phyloP scores from a whole-genome alignment of 2,888 invertebrate genomes.

The Acanthococcus lagerstroemiae region DNA sequence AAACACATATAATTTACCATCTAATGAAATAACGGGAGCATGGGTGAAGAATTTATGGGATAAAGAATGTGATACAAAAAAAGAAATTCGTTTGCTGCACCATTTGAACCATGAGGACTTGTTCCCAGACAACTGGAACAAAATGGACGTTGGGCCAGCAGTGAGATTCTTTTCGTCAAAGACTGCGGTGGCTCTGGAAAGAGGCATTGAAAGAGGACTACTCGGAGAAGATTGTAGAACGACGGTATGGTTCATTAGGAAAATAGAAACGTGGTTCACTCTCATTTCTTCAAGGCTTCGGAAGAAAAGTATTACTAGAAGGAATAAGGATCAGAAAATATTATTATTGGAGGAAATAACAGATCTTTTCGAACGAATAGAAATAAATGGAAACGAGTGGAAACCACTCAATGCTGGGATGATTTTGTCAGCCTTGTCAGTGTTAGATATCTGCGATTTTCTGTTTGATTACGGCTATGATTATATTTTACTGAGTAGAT shows the following conservation, averaged over 20 bases:
- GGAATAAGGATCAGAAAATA: background rate
- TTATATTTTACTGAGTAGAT: background rate
- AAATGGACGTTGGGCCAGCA: too few species aligned
- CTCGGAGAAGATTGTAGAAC: too few species aligned
- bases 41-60: too few species aligned
- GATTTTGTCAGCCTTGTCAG: background rate
- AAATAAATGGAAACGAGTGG: background rate
- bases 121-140: too few species aligned
- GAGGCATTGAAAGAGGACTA: too few species aligned
- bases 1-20: too few species aligned
- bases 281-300: conserved; percentile 4
- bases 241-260: background rate
- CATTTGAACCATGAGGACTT: too few species aligned
- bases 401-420: background rate
- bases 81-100: too few species aligned
- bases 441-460: background rate
- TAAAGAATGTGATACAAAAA: too few species aligned
- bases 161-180: too few species aligned
- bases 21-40: too few species aligned
- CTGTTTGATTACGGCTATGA: background rate
- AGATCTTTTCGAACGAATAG: conserved; percentile 2
- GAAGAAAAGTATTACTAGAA: conserved; percentile 6
- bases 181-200: too few species aligned
- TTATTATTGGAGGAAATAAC: background rate
- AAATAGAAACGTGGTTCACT: background rate